Base-by-base conservation (phyloP, 2,113 vertebrate genomes). In the Cercocebus atys region DNA sequence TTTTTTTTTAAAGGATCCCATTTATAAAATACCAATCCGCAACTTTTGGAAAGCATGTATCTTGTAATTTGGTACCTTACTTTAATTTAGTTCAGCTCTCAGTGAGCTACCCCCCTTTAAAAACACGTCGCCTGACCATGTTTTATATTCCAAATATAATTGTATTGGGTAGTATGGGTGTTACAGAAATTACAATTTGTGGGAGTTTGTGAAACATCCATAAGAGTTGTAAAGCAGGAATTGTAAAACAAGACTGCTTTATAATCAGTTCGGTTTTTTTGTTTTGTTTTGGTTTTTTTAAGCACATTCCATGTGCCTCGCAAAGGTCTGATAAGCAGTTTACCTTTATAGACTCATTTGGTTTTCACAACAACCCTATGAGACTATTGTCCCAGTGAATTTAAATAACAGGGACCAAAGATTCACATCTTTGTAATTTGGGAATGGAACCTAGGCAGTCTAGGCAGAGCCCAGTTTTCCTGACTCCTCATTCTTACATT, bases 101-200 rank as follows among this genome's bases (percentile, higher is more conserved):
- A 85, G n/a, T 89, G 14, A 92, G 72, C 86, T 12, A 47, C 18
- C 40, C 38, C 30, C 14, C 68, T 90, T 91, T 81, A 93, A 84
- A 96, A 96, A 68, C 18, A 87, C 66, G 61, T 90, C 93, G 45
- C 82, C 86, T 87, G 70, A 40, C 55, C 76, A 61, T 68, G 68
- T 83, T 91, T 95, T 94, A 88, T 83, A 93, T 92, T 93, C 57
- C n/a, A 92, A 25, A 82, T 94, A 92, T 35, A 78, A 91, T 38
- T 76, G 72, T 83, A 52, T 87, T 91, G 90, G 38, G 32, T 95
- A 93, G 25, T 78, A 22, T 95, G 35, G 32, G 3, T 97, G 12
- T 97, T 85, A 40, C 6, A 95, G 73, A 90, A 70, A 81, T 90
- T 90, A 17, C 32, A 83, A 61, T 94, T 96, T 95, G 83, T 96